Base-by-base conservation (phyloP, 2,797 vertebrate genomes). In the Uromys caudimaculatus region DNA sequence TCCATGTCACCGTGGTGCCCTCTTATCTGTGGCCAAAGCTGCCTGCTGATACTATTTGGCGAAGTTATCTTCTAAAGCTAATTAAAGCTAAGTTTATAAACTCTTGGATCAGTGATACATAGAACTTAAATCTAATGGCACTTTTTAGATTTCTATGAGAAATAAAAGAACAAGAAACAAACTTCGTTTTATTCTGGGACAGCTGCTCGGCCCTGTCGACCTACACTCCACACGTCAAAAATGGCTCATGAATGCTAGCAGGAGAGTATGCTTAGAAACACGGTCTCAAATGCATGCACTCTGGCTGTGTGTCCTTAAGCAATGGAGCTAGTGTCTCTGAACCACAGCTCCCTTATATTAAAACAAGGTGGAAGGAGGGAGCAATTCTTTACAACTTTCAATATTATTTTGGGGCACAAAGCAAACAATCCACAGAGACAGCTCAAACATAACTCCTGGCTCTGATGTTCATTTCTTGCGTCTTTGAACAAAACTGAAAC, bases 131-230 rank as follows among this genome's bases (percentile, higher is more conserved):
- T 47, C 60, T 62, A 19, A 1, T 9, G n/a, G 62, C 24, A 41
- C 17, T 54, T 86, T 60, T 69, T 41, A 77, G 56, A 71, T 83
- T 91, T 89, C 56, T 23, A 56, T 27, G 38, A 77, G 54, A 95
- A 71, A 85, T 12, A 1, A 6, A 21, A 50, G 17, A 38, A n/a
- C 62, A 73, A 84, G 44, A 90, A 85, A 69, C 27, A 44, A 69
- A 69, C 17, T 23, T 17, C 16, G 24, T 35, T 58, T 73, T 16
- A 14, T 50, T 78, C 69, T 54, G 79, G 35, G 19, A 32, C 83
- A 83, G 38, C 35, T 29, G 71, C n/a, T 41, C 27, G 29, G 32
- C 24, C 50, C 52, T 50, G 3, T 5, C 64, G 82, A 64, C 58
- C 47, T 62, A 19, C 24, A 77, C 7, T 6, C 35, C 35, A 6